Evolutionary conservation across 2,888 invertebrate species (phyloP).

Genomic region (Elysia crispata): DNA sequence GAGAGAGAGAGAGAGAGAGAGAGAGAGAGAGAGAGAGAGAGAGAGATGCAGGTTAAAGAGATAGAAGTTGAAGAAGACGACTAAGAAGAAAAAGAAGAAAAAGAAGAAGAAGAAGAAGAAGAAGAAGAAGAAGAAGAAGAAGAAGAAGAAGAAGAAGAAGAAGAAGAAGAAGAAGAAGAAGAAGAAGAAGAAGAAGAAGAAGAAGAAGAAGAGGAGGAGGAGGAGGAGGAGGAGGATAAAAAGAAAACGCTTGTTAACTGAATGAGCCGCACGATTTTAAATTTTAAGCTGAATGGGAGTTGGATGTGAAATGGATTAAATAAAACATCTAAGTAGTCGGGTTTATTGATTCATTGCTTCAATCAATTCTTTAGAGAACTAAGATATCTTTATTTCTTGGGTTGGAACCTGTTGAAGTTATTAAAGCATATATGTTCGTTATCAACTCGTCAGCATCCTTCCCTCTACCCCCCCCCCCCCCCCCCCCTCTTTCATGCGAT

Average conservation of each 20-base stretch:
- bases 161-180: conserved; percentile 19
- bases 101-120: conserved; percentile 33
- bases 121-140: neutral
- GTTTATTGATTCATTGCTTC: no score
- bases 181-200: conserved; percentile 19
- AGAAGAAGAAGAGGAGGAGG: conserved; percentile 6
- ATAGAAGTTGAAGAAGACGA: conserved; percentile 38
- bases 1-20: conserved; percentile 21
- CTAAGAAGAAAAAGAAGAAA: conserved; percentile 45
- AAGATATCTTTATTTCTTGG: no score
- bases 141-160: conserved; percentile 11
- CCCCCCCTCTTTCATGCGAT: no score
- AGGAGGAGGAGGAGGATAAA: conserved; percentile 1
- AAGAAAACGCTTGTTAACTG: neutral
- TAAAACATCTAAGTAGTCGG: no score
- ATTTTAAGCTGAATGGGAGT: no score
- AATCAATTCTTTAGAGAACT: no score
- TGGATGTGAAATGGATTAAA: no score
- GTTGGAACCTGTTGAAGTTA: no score
- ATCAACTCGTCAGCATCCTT: no score
- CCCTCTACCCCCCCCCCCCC: no score
- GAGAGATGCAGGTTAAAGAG: conserved; percentile 36
- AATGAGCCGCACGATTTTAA: neutral
- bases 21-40: conserved; percentile 34
- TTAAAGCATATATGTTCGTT: no score